phyloP scores from a whole-genome alignment of 2,797 vertebrate species.

The Bradypodion ventrale region DNA sequence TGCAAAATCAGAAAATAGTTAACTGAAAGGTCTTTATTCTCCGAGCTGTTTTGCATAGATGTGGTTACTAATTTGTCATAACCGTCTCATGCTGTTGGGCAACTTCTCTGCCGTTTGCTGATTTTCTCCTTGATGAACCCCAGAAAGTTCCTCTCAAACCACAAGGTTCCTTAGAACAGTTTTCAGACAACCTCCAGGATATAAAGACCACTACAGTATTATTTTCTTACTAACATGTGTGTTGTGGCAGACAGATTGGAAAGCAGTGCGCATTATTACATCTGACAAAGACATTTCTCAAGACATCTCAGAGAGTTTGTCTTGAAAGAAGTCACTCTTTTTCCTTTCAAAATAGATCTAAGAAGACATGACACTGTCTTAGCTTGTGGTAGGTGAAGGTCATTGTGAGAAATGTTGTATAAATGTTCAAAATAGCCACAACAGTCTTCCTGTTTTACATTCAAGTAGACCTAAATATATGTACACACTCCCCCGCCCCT shows the following conservation, averaged over 20 bases:
- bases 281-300: conserved; percentile 54
- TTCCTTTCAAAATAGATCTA: conserved; percentile 29
- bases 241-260: conserved; percentile 62
- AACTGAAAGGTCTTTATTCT: background rate
- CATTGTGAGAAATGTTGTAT: background rate
- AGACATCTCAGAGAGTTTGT: conserved; percentile 65
- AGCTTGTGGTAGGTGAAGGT: background rate
- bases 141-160: background rate
- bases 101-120: background rate
- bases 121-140: background rate
- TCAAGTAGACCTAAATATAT: background rate
- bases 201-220: conserved; percentile 48
- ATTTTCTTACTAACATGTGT: conserved; percentile 58
- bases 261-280: conserved; percentile 45
- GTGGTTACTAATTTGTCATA: background rate
- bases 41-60: background rate
- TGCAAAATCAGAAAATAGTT: too few relatives aligned
- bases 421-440: background rate
- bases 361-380: background rate
- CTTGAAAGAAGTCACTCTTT: conserved; percentile 48
- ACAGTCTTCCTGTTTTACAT: background rate
- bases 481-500: background rate
- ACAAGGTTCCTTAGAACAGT: background rate
- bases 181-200: conserved; percentile 13
- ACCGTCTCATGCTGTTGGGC: background rate